A percentile compares a stretch with the other conserved stretches of the same genome.
Evolutionary conservation across 2,797 vertebrate species (phyloP).

Genomic region (Xenentodon cancila): DNA sequence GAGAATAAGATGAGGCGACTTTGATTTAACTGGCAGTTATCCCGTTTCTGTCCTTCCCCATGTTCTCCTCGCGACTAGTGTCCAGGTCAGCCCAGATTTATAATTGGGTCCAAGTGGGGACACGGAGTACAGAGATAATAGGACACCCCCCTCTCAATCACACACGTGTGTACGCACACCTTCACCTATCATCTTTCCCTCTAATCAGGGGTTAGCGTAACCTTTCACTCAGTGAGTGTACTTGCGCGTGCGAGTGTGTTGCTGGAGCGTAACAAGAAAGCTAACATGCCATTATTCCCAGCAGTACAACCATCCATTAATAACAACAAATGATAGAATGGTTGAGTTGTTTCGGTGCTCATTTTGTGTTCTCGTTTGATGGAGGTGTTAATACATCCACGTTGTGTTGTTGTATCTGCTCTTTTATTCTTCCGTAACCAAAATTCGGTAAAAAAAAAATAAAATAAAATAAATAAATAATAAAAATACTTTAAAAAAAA

Average conservation of each 20-base stretch:
- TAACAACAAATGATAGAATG: slow-evolving; percentile 25
- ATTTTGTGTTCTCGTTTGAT: slow-evolving; percentile 5
- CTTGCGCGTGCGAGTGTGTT: slow-evolving; percentile 7
- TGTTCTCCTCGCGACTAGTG: slow-evolving; percentile 38
- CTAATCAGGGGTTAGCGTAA: slow-evolving; percentile 41
- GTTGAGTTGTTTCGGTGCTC: background rate
- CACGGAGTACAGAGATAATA: slow-evolving; percentile 35
- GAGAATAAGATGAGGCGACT: slow-evolving; percentile 8
- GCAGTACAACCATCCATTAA: slow-evolving; percentile 22
- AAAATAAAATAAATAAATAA: too few species aligned
- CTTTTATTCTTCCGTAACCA: background rate
- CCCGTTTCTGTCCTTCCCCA: slow-evolving; percentile 38
- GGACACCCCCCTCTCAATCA: slow-evolving; percentile 12
- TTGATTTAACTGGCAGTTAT: slow-evolving; percentile 55
- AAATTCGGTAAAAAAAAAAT: slow-evolving; percentile 23
- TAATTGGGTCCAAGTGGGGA: slow-evolving; percentile 67
- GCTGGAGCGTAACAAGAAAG: background rate
- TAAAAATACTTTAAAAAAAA: slow-evolving; percentile 35
- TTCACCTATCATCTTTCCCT: slow-evolving; percentile 44
- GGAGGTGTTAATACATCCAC: background rate
- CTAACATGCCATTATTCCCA: slow-evolving; percentile 35
- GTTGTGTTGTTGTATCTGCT: background rate
- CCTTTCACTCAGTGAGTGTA: background rate
- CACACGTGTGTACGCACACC: slow-evolving; percentile 27
- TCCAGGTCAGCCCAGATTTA: slow-evolving; percentile 56